Evolutionary conservation across 1,140 invertebrate genomes (phyloP).

Genomic region (Chlorops oryzae): DNA sequence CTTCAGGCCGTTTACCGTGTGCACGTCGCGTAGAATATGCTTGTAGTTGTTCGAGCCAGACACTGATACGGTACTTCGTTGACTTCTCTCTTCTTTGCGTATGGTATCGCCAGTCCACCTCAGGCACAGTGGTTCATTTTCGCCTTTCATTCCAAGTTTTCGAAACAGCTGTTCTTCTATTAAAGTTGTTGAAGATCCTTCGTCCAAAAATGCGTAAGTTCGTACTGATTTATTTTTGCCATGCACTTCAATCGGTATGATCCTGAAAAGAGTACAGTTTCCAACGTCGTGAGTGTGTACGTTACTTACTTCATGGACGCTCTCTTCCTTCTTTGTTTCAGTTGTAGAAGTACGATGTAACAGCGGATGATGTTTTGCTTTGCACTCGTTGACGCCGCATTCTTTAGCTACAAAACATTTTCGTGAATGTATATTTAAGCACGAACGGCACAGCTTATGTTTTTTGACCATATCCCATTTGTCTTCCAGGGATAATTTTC

Average conservation of each 20-base stretch:
- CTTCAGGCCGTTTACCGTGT: too few species aligned
- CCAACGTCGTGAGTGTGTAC: not conserved
- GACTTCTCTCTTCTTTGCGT: too few species aligned
- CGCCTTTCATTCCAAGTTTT: not conserved
- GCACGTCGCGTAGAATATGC: too few species aligned
- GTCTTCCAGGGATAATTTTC: not conserved
- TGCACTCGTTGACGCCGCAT: constrained; percentile 5
- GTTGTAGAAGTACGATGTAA: not conserved
- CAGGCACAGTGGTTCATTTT: not conserved
- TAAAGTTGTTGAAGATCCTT: not conserved
- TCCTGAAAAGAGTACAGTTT: not conserved
- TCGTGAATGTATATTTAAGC: not conserved
- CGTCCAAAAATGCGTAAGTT: constrained; percentile 2
- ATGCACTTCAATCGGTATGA: constrained; percentile 5
- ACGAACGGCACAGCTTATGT: constrained; percentile 5
- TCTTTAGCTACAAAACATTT: constrained; percentile 4
- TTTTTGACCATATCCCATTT: constrained; percentile 4
- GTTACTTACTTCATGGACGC: not conserved
- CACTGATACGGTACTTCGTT: not conserved
- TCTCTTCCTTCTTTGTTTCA: not conserved
- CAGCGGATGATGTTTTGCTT: constrained; percentile 5
- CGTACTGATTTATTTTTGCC: not conserved
- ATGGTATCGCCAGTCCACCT: constrained; percentile 3
- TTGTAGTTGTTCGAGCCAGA: not conserved
- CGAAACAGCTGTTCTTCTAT: not conserved